phyloP scores from a whole-genome alignment of 1,140 invertebrate species.

The Zaprionus capensis region DNA sequence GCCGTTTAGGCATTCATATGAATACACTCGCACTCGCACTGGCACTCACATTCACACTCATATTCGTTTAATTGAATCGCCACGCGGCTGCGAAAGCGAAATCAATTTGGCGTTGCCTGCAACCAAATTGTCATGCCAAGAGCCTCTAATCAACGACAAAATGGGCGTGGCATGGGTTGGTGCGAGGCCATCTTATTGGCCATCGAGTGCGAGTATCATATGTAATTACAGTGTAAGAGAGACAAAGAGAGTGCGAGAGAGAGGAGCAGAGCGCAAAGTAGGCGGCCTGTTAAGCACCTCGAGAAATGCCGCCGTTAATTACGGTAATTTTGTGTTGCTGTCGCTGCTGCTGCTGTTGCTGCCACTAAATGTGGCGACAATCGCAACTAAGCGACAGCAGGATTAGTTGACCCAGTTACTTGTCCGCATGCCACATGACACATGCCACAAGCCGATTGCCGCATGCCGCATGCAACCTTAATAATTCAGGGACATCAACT shows the following conservation, averaged over 20 bases:
- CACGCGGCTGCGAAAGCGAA: constrained; percentile 35
- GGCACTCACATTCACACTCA: constrained; percentile 7
- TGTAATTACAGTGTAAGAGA: constrained; percentile 24
- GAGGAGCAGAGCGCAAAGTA: neutral
- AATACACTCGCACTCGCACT: constrained; percentile 18
- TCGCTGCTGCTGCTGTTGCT: constrained; percentile 16
- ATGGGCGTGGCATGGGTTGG: constrained; percentile 30
- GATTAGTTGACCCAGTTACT: constrained; percentile 74
- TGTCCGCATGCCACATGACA: constrained; percentile 37
- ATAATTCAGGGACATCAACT: constrained; percentile 72
- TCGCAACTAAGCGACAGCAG: constrained; percentile 48
- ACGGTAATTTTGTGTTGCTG: constrained; percentile 61
- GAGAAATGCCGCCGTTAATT: constrained; percentile 65
- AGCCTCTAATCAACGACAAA: constrained; percentile 38
- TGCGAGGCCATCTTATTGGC: constrained; percentile 54
- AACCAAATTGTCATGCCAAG: constrained; percentile 64
- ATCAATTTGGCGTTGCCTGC: constrained; percentile 65
- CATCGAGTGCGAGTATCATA: constrained; percentile 20
- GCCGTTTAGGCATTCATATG: constrained; percentile 5
- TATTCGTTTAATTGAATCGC: constrained; percentile 4
- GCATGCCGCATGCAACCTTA: constrained; percentile 48
- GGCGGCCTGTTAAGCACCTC: constrained; percentile 67
- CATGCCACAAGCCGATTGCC: constrained; percentile 44
- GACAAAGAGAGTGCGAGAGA: neutral
- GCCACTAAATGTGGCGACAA: constrained; percentile 63